Conservation (phyloP, 1,140 invertebrate genomes). For the Listronotus bonariensis region DNA sequence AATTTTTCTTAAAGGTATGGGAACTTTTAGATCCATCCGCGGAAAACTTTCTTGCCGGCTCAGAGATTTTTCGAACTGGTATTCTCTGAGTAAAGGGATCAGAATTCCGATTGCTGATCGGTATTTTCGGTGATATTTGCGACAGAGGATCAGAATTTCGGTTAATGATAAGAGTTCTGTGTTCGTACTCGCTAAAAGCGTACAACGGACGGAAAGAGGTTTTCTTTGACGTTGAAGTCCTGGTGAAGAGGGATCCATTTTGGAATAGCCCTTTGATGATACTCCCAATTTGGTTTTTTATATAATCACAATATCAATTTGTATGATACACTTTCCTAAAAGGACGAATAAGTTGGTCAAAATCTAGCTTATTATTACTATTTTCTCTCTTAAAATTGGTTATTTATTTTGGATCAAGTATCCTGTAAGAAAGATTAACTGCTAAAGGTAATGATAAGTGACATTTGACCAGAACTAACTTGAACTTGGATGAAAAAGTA, state of each 20-base stretch:
- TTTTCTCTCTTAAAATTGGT: too few species aligned
- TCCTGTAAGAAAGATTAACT: too few species aligned
- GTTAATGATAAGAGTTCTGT: neutral
- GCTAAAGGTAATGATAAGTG: too few species aligned
- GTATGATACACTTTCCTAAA: too few species aligned
- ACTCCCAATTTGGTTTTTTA: too few species aligned
- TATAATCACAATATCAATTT: too few species aligned
- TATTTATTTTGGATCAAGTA: too few species aligned
- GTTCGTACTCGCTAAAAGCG: conserved; percentile 16
- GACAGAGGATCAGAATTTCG: neutral
- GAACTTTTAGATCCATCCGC: neutral
- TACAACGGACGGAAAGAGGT: conserved; percentile 16
- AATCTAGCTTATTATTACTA: too few species aligned
- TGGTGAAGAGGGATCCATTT: conserved; percentile 10
- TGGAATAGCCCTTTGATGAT: too few species aligned
- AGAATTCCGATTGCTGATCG: neutral
- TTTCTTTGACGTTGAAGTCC: conserved; percentile 6
- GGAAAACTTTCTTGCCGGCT: neutral
- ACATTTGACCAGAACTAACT: too few species aligned
- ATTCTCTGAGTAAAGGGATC: neutral
- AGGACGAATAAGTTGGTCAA: too few species aligned
- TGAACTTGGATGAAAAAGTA: too few species aligned
- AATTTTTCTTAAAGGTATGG: conserved; percentile 7
- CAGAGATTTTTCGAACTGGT: conserved; percentile 22
- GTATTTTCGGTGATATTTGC: neutral